Percentiles rank a stretch among this genome's conserved stretches.
Conservation (phyloP, 2,113 vertebrate species). For the Pleuronectes platessa region DNA sequence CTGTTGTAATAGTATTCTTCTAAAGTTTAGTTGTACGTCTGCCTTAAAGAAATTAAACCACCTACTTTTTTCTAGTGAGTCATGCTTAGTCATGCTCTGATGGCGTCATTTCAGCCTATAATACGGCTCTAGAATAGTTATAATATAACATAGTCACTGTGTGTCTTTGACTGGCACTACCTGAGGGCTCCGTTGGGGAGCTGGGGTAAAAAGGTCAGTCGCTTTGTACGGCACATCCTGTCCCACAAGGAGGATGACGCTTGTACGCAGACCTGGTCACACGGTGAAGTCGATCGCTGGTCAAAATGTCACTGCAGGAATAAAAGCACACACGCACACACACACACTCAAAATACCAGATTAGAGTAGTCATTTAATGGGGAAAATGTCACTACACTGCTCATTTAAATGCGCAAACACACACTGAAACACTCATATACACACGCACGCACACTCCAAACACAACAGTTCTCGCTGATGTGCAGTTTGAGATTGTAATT, state of each 20-base stretch:
- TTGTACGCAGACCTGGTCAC: slow-evolving; percentile 31
- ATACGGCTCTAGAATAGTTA: background rate
- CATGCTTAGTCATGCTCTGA: background rate
- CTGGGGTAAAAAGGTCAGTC: slow-evolving; percentile 66
- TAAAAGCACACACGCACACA: background rate
- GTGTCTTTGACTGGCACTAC: slow-evolving; percentile 5
- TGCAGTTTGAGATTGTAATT: background rate
- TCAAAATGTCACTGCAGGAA: slow-evolving; percentile 63
- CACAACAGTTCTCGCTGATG: background rate
- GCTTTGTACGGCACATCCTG: slow-evolving; percentile 49
- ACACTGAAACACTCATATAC: too few species aligned
- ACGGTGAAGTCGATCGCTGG: slow-evolving; percentile 29
- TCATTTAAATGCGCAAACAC: background rate
- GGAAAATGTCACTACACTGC: background rate
- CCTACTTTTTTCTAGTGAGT: background rate
- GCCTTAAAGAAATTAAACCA: background rate
- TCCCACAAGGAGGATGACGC: slow-evolving; percentile 39
- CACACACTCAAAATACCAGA: background rate
- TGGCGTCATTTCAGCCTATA: background rate
- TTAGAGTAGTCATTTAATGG: background rate
- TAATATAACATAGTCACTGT: background rate
- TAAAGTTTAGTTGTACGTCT: too few species aligned
- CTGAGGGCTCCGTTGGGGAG: slow-evolving; percentile 48
- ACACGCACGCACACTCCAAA: background rate
- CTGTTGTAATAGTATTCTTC: too few species aligned